Conservation (phyloP, 2,113 vertebrate genomes). For the Seriola quinqueradiata region DNA sequence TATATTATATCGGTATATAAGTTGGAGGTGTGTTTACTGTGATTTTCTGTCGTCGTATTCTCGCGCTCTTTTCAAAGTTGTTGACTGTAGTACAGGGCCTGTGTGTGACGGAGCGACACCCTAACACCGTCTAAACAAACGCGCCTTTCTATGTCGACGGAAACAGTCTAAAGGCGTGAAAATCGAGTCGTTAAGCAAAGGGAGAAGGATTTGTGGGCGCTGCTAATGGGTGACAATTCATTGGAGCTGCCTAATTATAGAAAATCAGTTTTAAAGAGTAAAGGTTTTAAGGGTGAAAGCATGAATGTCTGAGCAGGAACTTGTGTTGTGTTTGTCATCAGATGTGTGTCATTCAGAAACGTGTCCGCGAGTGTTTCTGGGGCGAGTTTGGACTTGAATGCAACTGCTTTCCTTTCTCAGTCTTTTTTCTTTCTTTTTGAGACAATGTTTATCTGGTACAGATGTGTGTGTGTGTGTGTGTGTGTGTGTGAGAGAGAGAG, state of each 20-base stretch:
- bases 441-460: constrained; percentile 41
- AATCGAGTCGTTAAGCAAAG: background rate
- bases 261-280: background rate
- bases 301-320: background rate
- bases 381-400: constrained; percentile 64
- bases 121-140: constrained; percentile 64
- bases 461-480: constrained; percentile 1
- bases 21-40: background rate
- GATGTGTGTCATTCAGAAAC: constrained; percentile 36
- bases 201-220: background rate
- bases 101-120: constrained; percentile 48
- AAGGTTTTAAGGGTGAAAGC: background rate
- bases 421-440: constrained; percentile 1
- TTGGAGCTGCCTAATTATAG: background rate
- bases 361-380: constrained; percentile 6
- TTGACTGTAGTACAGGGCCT: constrained; percentile 46
- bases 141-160: constrained; percentile 68
- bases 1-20: background rate
- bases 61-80: constrained; percentile 76
- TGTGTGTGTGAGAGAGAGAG: background rate
- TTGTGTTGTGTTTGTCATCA: constrained; percentile 33
- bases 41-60: constrained; percentile 40
- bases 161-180: constrained; percentile 27
- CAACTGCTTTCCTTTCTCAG: background rate
- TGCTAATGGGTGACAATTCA: background rate